phyloP scores from a whole-genome alignment of 2,797 vertebrate genomes.

The Clamator glandarius region DNA sequence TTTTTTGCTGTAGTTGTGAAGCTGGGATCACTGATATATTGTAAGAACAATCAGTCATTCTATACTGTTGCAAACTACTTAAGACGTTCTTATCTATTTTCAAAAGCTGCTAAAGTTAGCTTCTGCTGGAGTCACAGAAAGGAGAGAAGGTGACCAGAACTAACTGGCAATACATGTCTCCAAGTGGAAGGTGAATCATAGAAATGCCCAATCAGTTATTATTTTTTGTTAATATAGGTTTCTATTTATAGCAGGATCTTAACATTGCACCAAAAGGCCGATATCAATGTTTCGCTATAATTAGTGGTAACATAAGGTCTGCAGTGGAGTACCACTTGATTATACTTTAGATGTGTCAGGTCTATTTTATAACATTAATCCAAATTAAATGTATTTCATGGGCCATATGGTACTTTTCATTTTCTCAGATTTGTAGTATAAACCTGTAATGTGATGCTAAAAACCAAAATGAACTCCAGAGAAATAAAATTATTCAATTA shows the following conservation, averaged over 20 bases:
- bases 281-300: neutral
- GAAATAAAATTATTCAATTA: neutral
- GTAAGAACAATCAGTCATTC: neutral
- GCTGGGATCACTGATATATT: neutral
- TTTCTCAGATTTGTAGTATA: neutral
- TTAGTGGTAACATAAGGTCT: neutral
- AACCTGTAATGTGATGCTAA: neutral
- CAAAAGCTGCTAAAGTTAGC: neutral
- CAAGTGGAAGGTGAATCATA: neutral
- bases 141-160: neutral
- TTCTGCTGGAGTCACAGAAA: neutral
- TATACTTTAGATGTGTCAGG: neutral
- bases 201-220: neutral
- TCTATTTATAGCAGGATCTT: neutral
- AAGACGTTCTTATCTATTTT: neutral
- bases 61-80: neutral
- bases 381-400: neutral
- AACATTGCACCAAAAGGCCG: neutral
- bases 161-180: neutral
- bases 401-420: neutral
- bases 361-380: constrained; percentile 17
- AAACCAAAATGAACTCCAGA: constrained; percentile 10
- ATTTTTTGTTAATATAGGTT: neutral
- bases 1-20: neutral
- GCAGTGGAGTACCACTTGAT: neutral